A percentile compares a stretch with the other conserved stretches of the same genome.
phyloP scores from a whole-genome alignment of 2,113 vertebrate species.

The Heterotis niloticus region DNA sequence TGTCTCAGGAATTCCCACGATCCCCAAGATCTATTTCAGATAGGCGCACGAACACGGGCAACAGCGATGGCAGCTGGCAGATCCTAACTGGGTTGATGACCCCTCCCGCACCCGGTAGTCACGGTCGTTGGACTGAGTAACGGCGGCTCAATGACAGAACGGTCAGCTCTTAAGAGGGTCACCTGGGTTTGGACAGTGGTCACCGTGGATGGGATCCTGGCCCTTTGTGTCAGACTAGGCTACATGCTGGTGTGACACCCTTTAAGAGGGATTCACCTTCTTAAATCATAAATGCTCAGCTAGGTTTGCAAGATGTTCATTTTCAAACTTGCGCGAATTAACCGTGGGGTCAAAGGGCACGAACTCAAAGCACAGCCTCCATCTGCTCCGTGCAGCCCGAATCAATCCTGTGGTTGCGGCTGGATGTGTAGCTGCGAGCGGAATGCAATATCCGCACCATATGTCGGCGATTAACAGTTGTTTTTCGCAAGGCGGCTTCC shows the following conservation, averaged over 20 bases:
- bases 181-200: slow-evolving; percentile 20
- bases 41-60: slow-evolving; percentile 61
- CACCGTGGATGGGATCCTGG: slow-evolving; percentile 5
- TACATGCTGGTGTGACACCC: background rate
- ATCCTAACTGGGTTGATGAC: slow-evolving; percentile 70
- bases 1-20: slow-evolving; percentile 65
- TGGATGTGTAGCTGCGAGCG: background rate
- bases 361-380: background rate
- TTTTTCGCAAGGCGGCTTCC: background rate
- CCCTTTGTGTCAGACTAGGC: too few species aligned
- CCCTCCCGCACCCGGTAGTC: slow-evolving; percentile 54
- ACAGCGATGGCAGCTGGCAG: slow-evolving; percentile 70
- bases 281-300: slow-evolving; percentile 39
- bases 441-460: slow-evolving; percentile 5
- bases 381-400: background rate
- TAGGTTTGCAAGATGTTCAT: slow-evolving; percentile 35
- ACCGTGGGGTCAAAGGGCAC: background rate
- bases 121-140: slow-evolving; percentile 64
- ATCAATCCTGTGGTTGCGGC: background rate
- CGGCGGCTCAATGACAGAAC: slow-evolving; percentile 49
- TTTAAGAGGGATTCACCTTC: slow-evolving; percentile 46
- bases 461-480: slow-evolving; percentile 13
- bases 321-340: slow-evolving; percentile 32
- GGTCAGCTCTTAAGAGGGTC: slow-evolving; percentile 40
- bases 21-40: slow-evolving; percentile 75